phyloP scores from a whole-genome alignment of 2,797 vertebrate species.

The Pogoniulus pusillus region DNA sequence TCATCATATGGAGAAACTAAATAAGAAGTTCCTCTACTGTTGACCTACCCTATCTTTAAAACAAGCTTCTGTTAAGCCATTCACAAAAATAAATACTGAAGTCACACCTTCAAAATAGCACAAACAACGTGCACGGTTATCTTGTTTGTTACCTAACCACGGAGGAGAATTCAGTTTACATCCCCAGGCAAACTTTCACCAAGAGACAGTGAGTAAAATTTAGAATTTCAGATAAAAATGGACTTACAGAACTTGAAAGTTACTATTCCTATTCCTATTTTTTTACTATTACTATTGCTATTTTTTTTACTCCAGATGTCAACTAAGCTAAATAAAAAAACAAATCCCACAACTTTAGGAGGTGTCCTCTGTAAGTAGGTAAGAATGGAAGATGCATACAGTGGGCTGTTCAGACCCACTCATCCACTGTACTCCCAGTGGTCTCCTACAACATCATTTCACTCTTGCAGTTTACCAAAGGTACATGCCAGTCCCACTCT shows the following conservation, averaged over 20 bases:
- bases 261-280: neutral
- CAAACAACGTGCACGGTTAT: neutral
- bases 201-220: neutral
- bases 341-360: neutral
- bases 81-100: slow-evolving; percentile 58
- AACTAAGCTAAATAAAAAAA: neutral
- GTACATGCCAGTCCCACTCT: no score
- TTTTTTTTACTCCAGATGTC: neutral
- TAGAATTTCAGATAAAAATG: neutral
- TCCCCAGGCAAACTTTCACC: neutral
- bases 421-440: neutral
- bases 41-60: slow-evolving; percentile 34
- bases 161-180: neutral
- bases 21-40: neutral
- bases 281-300: neutral
- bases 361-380: neutral
- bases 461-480: neutral
- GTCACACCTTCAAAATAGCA: slow-evolving; percentile 53
- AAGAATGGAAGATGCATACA: neutral
- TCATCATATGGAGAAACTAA: slow-evolving; percentile 44
- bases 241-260: neutral
- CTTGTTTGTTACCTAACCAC: neutral
- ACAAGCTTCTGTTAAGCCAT: neutral
- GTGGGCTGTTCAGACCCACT: neutral
- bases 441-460: neutral